Percentiles rank a stretch among this genome's conserved stretches.
Evolutionary conservation across 2,797 vertebrate species (phyloP).

Genomic region (Mustela erminea): DNA sequence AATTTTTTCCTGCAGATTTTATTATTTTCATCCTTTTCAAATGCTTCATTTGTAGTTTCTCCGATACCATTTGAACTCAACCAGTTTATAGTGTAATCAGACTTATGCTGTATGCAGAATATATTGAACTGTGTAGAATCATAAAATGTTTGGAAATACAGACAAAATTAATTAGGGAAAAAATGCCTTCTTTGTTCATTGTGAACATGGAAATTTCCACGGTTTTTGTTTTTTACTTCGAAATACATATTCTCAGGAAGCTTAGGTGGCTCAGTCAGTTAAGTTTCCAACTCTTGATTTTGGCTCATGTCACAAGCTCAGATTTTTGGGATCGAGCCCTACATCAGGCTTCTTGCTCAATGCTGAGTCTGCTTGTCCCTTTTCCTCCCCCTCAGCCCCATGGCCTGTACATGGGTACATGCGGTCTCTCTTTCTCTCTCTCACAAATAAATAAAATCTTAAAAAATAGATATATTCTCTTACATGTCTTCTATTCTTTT

Average conservation of each 20-base stretch:
- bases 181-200: not conserved
- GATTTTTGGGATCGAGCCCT: not conserved
- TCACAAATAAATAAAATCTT: not conserved
- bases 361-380: not conserved
- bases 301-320: not conserved
- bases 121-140: conserved; percentile 6
- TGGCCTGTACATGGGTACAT: not conserved
- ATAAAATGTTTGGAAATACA: not conserved
- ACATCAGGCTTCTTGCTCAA: not conserved
- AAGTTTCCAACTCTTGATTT: not conserved
- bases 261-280: not conserved
- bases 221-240: not conserved
- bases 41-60: not conserved
- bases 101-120: not conserved
- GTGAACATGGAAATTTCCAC: not conserved
- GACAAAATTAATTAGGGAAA: not conserved
- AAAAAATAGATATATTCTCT: not conserved
- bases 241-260: not conserved
- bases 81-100: conserved; percentile 2
- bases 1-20: not conserved
- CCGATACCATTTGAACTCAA: not conserved
- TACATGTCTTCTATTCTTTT: not conserved
- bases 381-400: not conserved
- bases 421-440: not conserved
- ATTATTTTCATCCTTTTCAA: conserved; percentile 10